A percentile compares a stretch with the other conserved stretches of the same genome.
phyloP scores from a whole-genome alignment of 2,113 vertebrate genomes.

The zebrafish (Danio rerio) region GRCz12tu NC_133195.1:520001-520500 shows the following conservation, averaged over 20 bases:
- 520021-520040: no score
- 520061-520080: no score
- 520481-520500: no score
- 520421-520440: not conserved
- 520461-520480: no score
- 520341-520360: slow-evolving; percentile 21
- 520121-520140: no score
- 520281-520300: slow-evolving; percentile 48
- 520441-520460: no score
- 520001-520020: no score
- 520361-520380: not conserved
- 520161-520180: slow-evolving; percentile 1
- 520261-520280: slow-evolving; percentile 44
- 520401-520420: slow-evolving; percentile 27
- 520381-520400: not conserved
- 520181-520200: slow-evolving; percentile 24
- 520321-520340: slow-evolving; percentile 21
- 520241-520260: slow-evolving; percentile 35
- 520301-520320: slow-evolving; percentile 50
- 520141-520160: not conserved
- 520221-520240: slow-evolving; percentile 38
- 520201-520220: slow-evolving; percentile 20
- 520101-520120: no score
- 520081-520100: no score
- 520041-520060: no score